These are phyloP conservation scores for Sarcophaga bullata DNA, from an alignment of 1,140 invertebrate species.

Conservation along the genomic window DNA sequence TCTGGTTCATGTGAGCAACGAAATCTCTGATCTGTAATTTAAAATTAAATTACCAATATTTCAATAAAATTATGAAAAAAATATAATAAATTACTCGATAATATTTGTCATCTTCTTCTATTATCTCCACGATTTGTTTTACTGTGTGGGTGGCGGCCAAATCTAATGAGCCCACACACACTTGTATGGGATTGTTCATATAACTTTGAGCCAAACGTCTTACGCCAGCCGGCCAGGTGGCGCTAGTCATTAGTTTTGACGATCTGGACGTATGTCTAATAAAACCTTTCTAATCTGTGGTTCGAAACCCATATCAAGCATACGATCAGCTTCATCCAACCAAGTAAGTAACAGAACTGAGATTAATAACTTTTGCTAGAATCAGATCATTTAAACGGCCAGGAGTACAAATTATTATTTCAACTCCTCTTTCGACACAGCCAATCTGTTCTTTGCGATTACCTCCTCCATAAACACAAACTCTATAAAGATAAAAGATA, in stretches of 20 bases:
- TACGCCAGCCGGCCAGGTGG: conserved; percentile 90
- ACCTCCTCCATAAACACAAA: conserved; percentile 90
- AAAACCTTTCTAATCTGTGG: conserved; percentile 87
- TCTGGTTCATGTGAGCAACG: conserved; percentile 71
- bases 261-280: conserved; percentile 79
- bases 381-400: conserved; percentile 87
- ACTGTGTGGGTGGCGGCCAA: conserved; percentile 86
- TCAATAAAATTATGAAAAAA: conserved; percentile 45
- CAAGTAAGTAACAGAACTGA: conserved; percentile 83
- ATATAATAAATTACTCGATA: conserved; percentile 65
- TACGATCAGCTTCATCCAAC: conserved; percentile 92
- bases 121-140: conserved; percentile 77
- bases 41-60: not conserved
- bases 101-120: conserved; percentile 81
- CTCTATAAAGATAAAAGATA: conserved; percentile 65
- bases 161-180: conserved; percentile 89
- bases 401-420: conserved; percentile 91
- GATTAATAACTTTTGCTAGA: conserved; percentile 72
- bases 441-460: conserved; percentile 80
- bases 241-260: conserved; percentile 87
- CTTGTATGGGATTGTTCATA: conserved; percentile 88
- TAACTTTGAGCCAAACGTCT: conserved; percentile 83
- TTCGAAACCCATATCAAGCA: conserved; percentile 86
- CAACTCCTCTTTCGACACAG: conserved; percentile 76
- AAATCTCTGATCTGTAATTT: conserved; percentile 42